Conservation (phyloP, 2,113 vertebrate species). For the Benitochromis conjunctus region DNA sequence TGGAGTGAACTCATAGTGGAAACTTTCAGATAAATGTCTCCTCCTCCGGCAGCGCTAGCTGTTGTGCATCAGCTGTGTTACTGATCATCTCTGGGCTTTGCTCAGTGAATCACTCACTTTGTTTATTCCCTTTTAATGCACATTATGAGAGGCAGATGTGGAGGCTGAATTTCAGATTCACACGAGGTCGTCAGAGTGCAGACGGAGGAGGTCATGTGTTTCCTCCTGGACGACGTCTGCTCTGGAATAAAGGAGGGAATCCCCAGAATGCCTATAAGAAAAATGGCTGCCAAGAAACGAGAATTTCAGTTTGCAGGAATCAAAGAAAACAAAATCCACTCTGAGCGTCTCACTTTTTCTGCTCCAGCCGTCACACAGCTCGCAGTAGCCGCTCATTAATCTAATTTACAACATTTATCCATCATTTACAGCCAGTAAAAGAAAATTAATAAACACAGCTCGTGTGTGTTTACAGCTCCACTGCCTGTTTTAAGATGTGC, state of each 20-base stretch:
- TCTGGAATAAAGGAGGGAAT: not conserved
- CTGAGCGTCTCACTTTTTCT: not conserved
- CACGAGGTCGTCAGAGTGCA: not conserved
- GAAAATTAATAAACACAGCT: not conserved
- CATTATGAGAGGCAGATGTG: slow-evolving; percentile 15
- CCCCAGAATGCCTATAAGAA: not conserved
- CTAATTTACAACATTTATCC: not conserved
- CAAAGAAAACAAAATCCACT: not conserved
- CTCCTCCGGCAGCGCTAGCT: not conserved
- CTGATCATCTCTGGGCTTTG: not conserved
- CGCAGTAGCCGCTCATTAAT: not conserved
- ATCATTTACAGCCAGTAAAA: not conserved
- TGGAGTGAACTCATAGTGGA: not conserved
- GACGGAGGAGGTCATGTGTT: not conserved
- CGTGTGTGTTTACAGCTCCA: not conserved
- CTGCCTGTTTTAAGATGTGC: not conserved
- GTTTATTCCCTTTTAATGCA: not conserved
- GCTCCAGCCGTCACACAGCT: not conserved
- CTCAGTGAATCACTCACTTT: not conserved
- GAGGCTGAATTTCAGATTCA: not conserved
- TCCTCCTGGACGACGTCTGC: not conserved
- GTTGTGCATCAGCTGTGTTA: not conserved
- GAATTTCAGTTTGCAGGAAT: not conserved
- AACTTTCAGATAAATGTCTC: not conserved
- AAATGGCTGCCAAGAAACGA: not conserved